A percentile compares a stretch with the other conserved stretches of the same genome.
These are phyloP conservation scores for Catagonus wagneri DNA, from an alignment of 2,113 vertebrate species.

Conservation along the genomic window DNA sequence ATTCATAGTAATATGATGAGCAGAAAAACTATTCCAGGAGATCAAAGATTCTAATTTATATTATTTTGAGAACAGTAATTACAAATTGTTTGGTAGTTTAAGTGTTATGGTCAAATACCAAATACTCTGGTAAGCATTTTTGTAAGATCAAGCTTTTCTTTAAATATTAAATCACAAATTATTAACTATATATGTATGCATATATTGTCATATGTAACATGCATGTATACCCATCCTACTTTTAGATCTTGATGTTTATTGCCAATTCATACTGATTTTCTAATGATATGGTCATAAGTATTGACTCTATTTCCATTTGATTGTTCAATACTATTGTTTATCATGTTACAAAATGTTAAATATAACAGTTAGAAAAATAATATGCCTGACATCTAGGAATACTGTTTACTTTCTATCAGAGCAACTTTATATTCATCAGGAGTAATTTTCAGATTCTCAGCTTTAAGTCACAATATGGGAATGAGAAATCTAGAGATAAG, in stretches of 20 bases:
- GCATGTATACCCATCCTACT: neutral
- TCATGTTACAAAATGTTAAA: neutral
- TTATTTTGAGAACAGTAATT: slow-evolving; percentile 2
- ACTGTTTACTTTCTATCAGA: neutral
- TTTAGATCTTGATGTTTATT: slow-evolving; percentile 18
- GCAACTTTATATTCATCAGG: neutral
- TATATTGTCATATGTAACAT: neutral
- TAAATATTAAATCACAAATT: slow-evolving; percentile 26
- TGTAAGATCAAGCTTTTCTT: neutral
- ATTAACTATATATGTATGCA: neutral
- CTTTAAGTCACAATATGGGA: slow-evolving; percentile 41
- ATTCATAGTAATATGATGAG: neutral
- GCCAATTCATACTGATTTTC: neutral
- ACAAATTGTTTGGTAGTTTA: neutral
- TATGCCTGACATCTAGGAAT: neutral
- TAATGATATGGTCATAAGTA: neutral
- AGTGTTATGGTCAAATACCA: neutral
- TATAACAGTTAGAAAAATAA: neutral
- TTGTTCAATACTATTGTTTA: neutral
- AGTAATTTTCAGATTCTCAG: neutral
- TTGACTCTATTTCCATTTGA: neutral
- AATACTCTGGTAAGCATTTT: slow-evolving; percentile 46
- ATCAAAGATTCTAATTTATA: neutral
- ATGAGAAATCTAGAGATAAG: neutral
- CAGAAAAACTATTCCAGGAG: neutral